Base-by-base conservation (phyloP, 2,888 invertebrate genomes). In the Oxyscelio sp. region DNA sequence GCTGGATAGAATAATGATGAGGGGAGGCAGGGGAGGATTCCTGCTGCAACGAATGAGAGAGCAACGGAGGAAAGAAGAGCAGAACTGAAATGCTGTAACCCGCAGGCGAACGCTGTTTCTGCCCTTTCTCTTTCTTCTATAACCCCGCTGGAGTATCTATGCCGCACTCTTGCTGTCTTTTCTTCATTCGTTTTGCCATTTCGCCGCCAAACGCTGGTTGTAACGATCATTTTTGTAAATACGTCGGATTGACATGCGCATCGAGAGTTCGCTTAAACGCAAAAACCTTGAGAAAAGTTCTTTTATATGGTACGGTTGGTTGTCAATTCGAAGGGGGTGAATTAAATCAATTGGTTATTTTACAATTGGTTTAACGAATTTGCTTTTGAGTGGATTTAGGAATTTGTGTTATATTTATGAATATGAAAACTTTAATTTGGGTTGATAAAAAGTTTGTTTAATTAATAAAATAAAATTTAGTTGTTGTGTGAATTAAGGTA, bases 1-100 rank as follows among this genome's bases (percentile, higher is more conserved):
- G 92, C 90, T 82, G 85, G 82, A 88, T 79, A 70, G 85, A 86
- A 71, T 85, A 86, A 85, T 83, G 86, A 87, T 83, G 87, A 83
- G 85, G 82, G 83, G 89, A 85, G 80, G 82, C 66, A 70, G 83
- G 65, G 81, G 75, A 66, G 58, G 66, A 54, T 83, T 77, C 66
- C 75, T 61, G 85, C 63, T 87, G 87, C 78, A 75, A 78, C 78
- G 82, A 80, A 61, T 71, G 75, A 80, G 83, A 68, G 59, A 79
- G 70, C 77, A 61, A 61, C 40, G 66, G 22, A 78, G 54, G 75
- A 80, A 83, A 79, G 78, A 70, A 78, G 80, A 85, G 78, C 77
- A 83, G 54, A 68, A 78, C 77, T 54, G 71, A 77, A 78, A 83
- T 48, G 73, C 85, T 58, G 61, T 80, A 80, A 85, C 84, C 80